Conservation (phyloP, 2,888 invertebrate species). For the Luffia ferchaultella region DNA sequence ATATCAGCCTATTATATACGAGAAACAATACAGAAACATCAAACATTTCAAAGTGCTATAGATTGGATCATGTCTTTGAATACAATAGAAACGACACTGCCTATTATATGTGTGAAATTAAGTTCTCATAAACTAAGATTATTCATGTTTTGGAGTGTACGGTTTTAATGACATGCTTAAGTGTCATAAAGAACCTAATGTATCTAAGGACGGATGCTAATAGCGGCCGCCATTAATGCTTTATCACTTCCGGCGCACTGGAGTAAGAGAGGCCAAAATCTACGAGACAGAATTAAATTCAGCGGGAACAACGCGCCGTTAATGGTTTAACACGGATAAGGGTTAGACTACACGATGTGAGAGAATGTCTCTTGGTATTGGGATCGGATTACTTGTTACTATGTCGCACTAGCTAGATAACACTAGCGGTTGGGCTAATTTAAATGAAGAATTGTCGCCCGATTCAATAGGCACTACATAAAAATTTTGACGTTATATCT, state of each 20-base stretch:
- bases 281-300: conserved; percentile 21
- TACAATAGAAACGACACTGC: too few relatives aligned
- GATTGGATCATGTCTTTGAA: too few relatives aligned
- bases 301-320: background rate
- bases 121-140: too few relatives aligned
- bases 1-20: too few relatives aligned
- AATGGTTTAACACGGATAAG: background rate
- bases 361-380: background rate
- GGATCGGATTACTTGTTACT: background rate
- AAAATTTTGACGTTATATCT: too few relatives aligned
- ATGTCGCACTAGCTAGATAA: background rate
- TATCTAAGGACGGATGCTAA: conserved; percentile 24
- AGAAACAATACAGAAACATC: too few relatives aligned
- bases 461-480: background rate
- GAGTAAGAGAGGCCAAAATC: conserved; percentile 14
- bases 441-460: background rate
- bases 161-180: too few relatives aligned
- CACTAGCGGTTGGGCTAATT: background rate
- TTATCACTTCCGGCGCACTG: conserved; percentile 43
- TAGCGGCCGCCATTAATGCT: conserved; percentile 39
- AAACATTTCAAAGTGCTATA: too few relatives aligned
- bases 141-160: too few relatives aligned
- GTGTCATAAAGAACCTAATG: too few relatives aligned
- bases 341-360: too few relatives aligned
- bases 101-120: too few relatives aligned